Percentiles rank a stretch among this genome's conserved stretches.
phyloP scores from a whole-genome alignment of 1,140 invertebrate genomes.

The Heliothis subflexa region DNA sequence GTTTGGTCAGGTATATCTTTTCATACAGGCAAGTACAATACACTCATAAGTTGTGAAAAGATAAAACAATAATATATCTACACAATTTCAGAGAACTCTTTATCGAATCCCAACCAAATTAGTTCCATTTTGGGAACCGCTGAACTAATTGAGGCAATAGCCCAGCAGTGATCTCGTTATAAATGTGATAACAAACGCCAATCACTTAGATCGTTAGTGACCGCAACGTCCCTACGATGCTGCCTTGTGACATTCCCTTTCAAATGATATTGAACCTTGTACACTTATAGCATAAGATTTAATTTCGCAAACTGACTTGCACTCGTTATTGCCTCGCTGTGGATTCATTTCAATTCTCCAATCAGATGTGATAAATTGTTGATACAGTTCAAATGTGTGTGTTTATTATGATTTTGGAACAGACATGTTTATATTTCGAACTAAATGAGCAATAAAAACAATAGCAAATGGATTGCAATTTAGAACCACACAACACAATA shows the following conservation, averaged over 20 bases:
- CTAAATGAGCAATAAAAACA: not conserved
- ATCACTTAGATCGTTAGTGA: slow-evolving; percentile 51
- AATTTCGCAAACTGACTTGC: not conserved
- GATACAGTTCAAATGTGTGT: not conserved
- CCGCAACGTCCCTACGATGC: slow-evolving; percentile 18
- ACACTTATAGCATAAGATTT: not conserved
- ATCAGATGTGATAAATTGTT: slow-evolving; percentile 36
- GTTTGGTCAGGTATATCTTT: no score
- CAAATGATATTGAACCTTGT: slow-evolving; percentile 5
- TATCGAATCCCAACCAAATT: slow-evolving; percentile 2
- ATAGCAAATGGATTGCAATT: not conserved
- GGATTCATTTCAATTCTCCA: slow-evolving; percentile 23
- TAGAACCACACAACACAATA: not conserved
- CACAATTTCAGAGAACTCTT: not conserved
- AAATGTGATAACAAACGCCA: slow-evolving; percentile 51
- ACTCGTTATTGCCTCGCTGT: slow-evolving; percentile 24
- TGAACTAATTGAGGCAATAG: slow-evolving; percentile 37
- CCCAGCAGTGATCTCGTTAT: slow-evolving; percentile 38
- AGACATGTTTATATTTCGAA: not conserved
- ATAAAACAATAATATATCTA: no score
- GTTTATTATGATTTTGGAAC: slow-evolving; percentile 14
- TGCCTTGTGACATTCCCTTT: slow-evolving; percentile 7
- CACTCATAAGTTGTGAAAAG: no score
- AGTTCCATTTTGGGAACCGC: not conserved
- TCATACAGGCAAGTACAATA: no score